phyloP scores from a whole-genome alignment of 1,140 invertebrate species.

The Platyscapa corneri region DNA sequence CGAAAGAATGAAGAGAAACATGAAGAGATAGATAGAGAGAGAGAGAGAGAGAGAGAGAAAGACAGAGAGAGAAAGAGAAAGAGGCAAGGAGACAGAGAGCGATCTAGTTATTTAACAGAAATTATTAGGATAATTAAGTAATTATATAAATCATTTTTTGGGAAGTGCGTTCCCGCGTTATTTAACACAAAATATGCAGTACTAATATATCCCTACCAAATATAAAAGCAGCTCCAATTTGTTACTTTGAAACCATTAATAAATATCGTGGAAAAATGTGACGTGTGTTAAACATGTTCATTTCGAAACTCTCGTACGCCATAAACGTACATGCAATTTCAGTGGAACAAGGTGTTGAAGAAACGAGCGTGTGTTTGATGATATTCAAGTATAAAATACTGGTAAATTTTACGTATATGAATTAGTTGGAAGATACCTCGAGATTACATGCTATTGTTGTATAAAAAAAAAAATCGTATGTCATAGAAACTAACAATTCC shows the following conservation, averaged over 20 bases:
- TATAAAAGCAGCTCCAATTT: not conserved
- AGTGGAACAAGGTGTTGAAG: not conserved
- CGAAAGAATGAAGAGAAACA: not conserved
- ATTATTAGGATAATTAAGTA: constrained; percentile 6
- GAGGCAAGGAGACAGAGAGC: constrained; percentile 15
- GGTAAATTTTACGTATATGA: not conserved
- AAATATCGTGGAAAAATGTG: not conserved
- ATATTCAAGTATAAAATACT: not conserved
- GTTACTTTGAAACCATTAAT: not conserved
- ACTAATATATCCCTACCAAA: not conserved
- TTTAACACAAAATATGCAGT: not conserved
- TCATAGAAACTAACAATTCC: not conserved
- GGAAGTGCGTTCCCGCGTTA: not conserved
- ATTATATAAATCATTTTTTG: constrained; percentile 2
- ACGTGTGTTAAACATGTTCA: not conserved
- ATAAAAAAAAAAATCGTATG: not conserved
- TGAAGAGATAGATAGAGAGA: not conserved
- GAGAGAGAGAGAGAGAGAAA: constrained; percentile 4
- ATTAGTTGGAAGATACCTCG: not conserved
- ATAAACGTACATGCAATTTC: not conserved
- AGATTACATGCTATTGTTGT: not conserved
- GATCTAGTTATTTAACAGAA: not conserved
- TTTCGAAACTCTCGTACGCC: not conserved
- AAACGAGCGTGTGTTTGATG: not conserved
- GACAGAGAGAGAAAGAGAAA: not conserved